Evolutionary conservation across 2,888 invertebrate species (phyloP).

Genomic region (Physocephala rufipes): DNA sequence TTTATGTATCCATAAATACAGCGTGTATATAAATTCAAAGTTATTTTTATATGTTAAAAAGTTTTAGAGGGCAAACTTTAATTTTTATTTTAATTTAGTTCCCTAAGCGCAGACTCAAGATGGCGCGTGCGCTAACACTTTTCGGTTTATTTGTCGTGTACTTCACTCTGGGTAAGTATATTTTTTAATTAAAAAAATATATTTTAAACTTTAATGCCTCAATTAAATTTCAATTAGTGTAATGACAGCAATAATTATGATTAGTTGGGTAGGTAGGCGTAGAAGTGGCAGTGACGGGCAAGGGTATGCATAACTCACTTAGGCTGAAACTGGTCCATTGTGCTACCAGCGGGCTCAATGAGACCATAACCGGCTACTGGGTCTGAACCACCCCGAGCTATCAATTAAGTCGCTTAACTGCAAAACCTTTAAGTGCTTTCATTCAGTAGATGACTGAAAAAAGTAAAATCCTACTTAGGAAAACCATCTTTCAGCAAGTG

Average conservation of each 20-base stretch:
- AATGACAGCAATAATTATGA: conserved; percentile 5
- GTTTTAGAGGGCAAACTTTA: conserved; percentile 31
- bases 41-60: conserved; percentile 15
- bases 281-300: no score
- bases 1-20: neutral
- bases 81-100: conserved; percentile 49
- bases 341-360: no score
- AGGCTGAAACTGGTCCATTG: no score
- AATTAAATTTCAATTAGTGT: neutral
- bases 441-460: no score
- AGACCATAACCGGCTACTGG: no score
- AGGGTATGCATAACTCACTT: no score
- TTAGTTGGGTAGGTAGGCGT: no score
- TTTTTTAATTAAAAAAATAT: neutral
- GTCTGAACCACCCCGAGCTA: no score
- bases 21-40: conserved; percentile 20
- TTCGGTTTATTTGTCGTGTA: conserved; percentile 62
- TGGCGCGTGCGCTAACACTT: conserved; percentile 64
- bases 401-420: no score
- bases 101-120: conserved; percentile 58
- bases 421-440: no score
- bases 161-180: conserved; percentile 61
- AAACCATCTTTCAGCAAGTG: no score
- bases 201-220: neutral
- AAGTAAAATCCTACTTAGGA: no score